Percentiles rank a stretch among this genome's conserved stretches.
Conservation (phyloP, 2,888 invertebrate genomes). For the Polymixis lichenea region DNA sequence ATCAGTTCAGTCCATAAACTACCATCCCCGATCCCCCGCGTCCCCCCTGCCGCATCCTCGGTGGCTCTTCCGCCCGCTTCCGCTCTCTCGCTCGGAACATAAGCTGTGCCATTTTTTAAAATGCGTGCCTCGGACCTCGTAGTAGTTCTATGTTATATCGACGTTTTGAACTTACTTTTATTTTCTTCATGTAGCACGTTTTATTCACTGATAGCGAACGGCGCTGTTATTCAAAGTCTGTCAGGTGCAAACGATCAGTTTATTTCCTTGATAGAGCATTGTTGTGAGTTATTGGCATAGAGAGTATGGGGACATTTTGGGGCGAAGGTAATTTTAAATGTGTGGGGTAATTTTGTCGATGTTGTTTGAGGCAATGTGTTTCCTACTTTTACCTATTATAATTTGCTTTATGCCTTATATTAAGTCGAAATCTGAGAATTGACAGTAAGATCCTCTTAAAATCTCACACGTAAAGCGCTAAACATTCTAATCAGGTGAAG, state of each 20-base stretch:
- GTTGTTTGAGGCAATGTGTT: background rate
- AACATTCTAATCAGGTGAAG: slow-evolving; percentile 32
- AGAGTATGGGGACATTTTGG: background rate
- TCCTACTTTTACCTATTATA: background rate
- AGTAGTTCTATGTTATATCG: slow-evolving; percentile 82
- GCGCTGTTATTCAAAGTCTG: slow-evolving; percentile 74
- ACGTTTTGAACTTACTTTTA: slow-evolving; percentile 82
- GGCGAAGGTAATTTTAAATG: background rate
- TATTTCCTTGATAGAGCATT: slow-evolving; percentile 67
- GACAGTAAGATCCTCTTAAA: too few relatives aligned
- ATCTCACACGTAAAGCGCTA: background rate
- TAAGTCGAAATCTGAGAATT: background rate
- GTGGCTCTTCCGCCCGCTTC: slow-evolving; percentile 73
- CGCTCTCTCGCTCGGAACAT: slow-evolving; percentile 81
- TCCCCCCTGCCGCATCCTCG: slow-evolving; percentile 67
- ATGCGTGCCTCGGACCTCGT: slow-evolving; percentile 85
- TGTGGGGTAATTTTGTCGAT: too few relatives aligned
- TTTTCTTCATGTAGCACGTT: slow-evolving; percentile 79
- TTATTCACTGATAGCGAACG: slow-evolving; percentile 74
- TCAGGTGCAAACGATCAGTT: slow-evolving; percentile 73
- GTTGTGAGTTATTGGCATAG: slow-evolving; percentile 33
- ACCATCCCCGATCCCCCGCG: slow-evolving; percentile 71
- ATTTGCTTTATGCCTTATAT: background rate
- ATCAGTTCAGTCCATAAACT: slow-evolving; percentile 90
- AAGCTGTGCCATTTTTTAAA: slow-evolving; percentile 88